phyloP scores from a whole-genome alignment of 2,888 invertebrate genomes.

The Drosophila anomalata region DNA sequence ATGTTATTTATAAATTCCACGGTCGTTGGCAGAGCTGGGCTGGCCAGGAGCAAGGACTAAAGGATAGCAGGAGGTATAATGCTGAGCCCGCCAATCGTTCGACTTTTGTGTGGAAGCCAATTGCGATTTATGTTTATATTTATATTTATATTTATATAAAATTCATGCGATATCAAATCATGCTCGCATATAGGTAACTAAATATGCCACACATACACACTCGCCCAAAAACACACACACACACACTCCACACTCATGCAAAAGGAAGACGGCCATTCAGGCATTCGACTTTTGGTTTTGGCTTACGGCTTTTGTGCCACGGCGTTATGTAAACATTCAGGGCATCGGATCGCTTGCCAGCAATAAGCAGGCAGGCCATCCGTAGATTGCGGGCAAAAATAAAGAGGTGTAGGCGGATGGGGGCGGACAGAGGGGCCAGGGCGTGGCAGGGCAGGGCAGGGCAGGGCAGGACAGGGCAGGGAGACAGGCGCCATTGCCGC shows the following conservation, averaged over 20 bases:
- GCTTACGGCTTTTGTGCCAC: slow-evolving; percentile 68
- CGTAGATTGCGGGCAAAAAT: slow-evolving; percentile 17
- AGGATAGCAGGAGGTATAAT: slow-evolving; percentile 40
- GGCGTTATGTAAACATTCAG: slow-evolving; percentile 76
- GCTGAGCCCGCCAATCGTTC: slow-evolving; percentile 56
- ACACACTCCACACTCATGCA: slow-evolving; percentile 26
- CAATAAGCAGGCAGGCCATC: slow-evolving; percentile 39
- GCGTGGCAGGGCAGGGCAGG: slow-evolving; percentile 6
- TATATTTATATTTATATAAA: slow-evolving; percentile 63
- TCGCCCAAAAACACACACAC: slow-evolving; percentile 16
- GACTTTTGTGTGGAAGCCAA: slow-evolving; percentile 70
- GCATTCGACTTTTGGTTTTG: slow-evolving; percentile 74
- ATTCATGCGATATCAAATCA: slow-evolving; percentile 78
- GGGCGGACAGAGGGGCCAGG: background rate
- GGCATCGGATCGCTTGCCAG: slow-evolving; percentile 62
- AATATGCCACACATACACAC: slow-evolving; percentile 61
- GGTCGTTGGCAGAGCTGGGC: slow-evolving; percentile 1
- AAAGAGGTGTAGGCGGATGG: slow-evolving; percentile 5
- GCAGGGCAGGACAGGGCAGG: slow-evolving; percentile 8
- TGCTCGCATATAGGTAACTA: slow-evolving; percentile 71
- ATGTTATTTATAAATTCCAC: slow-evolving; percentile 73
- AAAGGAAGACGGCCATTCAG: slow-evolving; percentile 53
- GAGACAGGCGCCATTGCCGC: slow-evolving; percentile 55
- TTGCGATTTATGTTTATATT: slow-evolving; percentile 71
- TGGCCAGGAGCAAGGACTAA: no score